These are phyloP conservation scores for Paradoxurus hermaphroditus DNA, from an alignment of 2,113 vertebrate species.

Conservation along the genomic window DNA sequence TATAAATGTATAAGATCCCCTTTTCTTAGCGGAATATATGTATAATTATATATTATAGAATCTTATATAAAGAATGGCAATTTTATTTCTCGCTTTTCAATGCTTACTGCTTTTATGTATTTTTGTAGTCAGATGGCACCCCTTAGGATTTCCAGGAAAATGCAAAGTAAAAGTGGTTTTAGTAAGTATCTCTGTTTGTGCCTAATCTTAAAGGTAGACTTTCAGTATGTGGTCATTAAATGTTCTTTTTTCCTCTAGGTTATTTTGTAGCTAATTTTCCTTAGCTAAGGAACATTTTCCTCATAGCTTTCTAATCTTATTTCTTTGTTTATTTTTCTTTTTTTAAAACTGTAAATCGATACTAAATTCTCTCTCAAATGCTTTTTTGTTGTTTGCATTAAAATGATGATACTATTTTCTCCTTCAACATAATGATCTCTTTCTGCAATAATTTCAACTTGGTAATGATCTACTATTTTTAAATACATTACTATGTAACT, in stretches of 20 bases:
- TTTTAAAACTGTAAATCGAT: neutral
- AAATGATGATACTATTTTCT: neutral
- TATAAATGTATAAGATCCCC: neutral
- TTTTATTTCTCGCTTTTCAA: neutral
- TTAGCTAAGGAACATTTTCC: neutral
- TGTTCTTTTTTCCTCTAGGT: neutral
- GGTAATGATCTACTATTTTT: neutral
- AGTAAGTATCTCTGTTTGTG: neutral
- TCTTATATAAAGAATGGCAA: neutral
- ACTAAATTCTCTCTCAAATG: neutral
- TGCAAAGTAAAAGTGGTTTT: neutral
- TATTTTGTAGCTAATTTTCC: neutral
- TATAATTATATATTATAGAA: too few species aligned
- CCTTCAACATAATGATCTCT: neutral
- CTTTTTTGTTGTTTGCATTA: neutral
- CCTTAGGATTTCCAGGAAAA: neutral
- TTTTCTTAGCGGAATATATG: too few species aligned
- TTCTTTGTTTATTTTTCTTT: neutral
- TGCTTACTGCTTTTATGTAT: neutral
- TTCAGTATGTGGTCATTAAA: neutral
- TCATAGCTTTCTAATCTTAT: neutral
- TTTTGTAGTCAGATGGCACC: neutral
- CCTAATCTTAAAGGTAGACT: neutral
- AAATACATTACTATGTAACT: neutral
- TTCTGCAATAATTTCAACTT: neutral